Evolutionary conservation across 2,113 vertebrate species (phyloP).

Genomic region (Megaleporinus macrocephalus): DNA sequence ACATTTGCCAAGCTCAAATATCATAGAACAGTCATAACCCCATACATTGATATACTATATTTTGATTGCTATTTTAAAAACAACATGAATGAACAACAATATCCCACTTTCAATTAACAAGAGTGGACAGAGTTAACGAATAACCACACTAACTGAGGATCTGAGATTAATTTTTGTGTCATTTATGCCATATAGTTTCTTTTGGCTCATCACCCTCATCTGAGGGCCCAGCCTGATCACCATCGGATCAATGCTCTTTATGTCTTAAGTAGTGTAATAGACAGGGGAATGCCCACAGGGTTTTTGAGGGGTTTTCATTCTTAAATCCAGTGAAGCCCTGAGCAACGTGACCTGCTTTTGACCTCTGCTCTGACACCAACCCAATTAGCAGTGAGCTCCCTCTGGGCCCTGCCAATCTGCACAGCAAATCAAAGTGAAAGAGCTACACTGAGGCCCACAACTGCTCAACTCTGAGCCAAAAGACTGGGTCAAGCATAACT

Average conservation of each 20-base stretch:
- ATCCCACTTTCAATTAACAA: not conserved
- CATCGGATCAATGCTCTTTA: constrained; percentile 26
- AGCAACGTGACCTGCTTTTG: constrained; percentile 46
- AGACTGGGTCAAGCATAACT: not conserved
- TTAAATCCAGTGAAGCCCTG: constrained; percentile 4
- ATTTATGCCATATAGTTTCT: constrained; percentile 26
- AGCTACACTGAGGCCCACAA: constrained; percentile 32
- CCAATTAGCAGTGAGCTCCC: constrained; percentile 64
- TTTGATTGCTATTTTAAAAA: not conserved
- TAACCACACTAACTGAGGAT: not conserved
- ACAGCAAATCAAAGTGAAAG: constrained; percentile 55
- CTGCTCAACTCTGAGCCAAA: not conserved
- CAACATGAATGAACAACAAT: not conserved
- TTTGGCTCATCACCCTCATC: not conserved
- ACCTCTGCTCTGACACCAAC: constrained; percentile 59
- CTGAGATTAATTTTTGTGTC: constrained; percentile 25
- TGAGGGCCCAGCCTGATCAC: not conserved
- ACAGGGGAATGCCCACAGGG: constrained; percentile 15
- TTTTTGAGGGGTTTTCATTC: constrained; percentile 10
- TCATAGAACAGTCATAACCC: too few relatives aligned
- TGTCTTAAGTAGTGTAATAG: constrained; percentile 3
- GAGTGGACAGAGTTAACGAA: not conserved
- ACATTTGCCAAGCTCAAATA: too few relatives aligned
- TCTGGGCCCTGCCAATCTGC: constrained; percentile 48
- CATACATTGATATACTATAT: not conserved